Evolutionary conservation across 2,797 vertebrate species (phyloP).

Genomic region (Scomberomorus guttatus): DNA sequence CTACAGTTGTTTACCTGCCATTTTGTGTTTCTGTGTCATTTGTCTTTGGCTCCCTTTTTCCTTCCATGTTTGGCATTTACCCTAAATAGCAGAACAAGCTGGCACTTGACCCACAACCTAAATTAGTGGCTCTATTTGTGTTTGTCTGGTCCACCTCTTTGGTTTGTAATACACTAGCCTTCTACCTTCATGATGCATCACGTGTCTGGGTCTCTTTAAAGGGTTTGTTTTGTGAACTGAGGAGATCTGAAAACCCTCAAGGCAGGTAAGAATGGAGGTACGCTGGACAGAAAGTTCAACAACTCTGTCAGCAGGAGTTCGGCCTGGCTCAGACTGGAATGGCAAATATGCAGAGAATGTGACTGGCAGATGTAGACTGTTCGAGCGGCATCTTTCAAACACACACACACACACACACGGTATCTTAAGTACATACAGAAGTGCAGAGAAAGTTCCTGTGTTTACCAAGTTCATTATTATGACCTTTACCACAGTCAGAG

Average conservation of each 20-base stretch:
- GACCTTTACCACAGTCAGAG: conserved; percentile 14
- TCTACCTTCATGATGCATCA: background rate
- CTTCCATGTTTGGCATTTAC: conserved; percentile 25
- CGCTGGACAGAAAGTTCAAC: background rate
- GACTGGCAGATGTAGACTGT: conserved; percentile 46
- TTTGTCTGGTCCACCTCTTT: conserved; percentile 44
- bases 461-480: conserved; percentile 2
- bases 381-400: conserved; percentile 23
- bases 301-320: conserved; percentile 55
- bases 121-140: conserved; percentile 55
- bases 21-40: conserved; percentile 22
- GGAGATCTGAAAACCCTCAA: background rate
- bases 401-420: background rate
- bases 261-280: conserved; percentile 28
- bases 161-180: conserved; percentile 30
- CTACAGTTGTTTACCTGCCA: conserved; percentile 33
- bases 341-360: conserved; percentile 77
- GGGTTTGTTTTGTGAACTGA: background rate
- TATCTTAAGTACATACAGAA: conserved; percentile 1
- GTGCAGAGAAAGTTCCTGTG: background rate
- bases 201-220: background rate
- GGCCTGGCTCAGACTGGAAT: conserved; percentile 70
- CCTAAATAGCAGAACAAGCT: conserved; percentile 43
- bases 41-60: conserved; percentile 27
- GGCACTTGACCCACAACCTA: conserved; percentile 54